A percentile compares a stretch with the other conserved stretches of the same genome.
These are phyloP conservation scores for Heliconius hermathena DNA, from an alignment of 1,140 invertebrate species.

Conservation along the genomic window DNA sequence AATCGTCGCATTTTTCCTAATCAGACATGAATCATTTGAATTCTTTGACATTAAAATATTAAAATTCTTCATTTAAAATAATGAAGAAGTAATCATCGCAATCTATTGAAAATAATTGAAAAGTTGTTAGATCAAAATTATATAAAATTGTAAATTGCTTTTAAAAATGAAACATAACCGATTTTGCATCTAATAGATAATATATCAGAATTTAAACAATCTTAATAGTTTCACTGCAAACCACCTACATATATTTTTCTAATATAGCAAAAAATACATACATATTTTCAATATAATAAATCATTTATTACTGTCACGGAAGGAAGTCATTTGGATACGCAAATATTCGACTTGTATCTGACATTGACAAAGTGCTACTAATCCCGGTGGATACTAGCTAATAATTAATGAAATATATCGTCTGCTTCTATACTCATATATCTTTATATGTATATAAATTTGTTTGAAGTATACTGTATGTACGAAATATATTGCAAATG, in stretches of 20 bases:
- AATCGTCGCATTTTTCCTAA: too few species aligned
- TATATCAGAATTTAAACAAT: not conserved
- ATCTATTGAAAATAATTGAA: too few species aligned
- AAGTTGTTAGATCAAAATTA: too few species aligned
- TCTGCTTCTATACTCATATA: slow-evolving; percentile 24
- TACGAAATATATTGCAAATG: too few species aligned
- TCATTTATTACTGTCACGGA: slow-evolving; percentile 39
- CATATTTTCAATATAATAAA: slow-evolving; percentile 15
- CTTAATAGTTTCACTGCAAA: not conserved
- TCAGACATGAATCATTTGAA: too few species aligned
- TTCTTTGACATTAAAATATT: too few species aligned
- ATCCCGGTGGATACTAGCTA: slow-evolving; percentile 38
- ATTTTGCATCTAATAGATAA: not conserved
- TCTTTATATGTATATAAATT: too few species aligned
- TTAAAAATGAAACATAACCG: too few species aligned
- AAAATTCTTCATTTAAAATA: too few species aligned
- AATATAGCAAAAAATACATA: not conserved
- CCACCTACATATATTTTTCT: not conserved
- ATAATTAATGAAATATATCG: slow-evolving; percentile 47
- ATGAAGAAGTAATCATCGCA: too few species aligned
- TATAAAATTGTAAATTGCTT: too few species aligned
- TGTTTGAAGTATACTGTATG: too few species aligned
- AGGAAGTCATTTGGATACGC: slow-evolving; percentile 32
- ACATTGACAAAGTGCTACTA: slow-evolving; percentile 44
- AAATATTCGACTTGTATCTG: slow-evolving; percentile 44